phyloP scores from a whole-genome alignment of 2,888 invertebrate species.

The Tillus elongatus region DNA sequence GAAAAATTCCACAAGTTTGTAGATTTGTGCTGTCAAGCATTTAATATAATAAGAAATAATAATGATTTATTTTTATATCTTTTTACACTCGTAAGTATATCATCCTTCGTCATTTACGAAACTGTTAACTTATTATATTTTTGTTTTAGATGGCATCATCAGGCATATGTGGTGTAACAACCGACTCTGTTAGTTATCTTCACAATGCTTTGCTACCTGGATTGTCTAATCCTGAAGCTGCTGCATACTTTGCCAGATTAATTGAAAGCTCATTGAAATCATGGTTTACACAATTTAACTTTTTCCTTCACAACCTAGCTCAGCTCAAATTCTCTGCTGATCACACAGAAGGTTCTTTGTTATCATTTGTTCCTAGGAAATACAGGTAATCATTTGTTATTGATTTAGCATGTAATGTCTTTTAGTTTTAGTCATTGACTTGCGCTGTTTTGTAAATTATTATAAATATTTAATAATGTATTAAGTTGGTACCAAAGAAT shows the following conservation, averaged over 20 bases:
- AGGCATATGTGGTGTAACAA: conserved; percentile 84
- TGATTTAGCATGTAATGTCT: too few relatives aligned
- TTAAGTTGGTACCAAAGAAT: too few relatives aligned
- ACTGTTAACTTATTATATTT: too few relatives aligned
- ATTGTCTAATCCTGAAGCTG: conserved; percentile 88
- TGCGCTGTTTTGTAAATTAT: too few relatives aligned
- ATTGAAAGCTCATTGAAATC: conserved; percentile 91
- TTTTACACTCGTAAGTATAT: conserved; percentile 71
- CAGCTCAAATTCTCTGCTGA: conserved; percentile 88
- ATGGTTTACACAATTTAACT: conserved; percentile 94
- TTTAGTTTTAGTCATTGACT: too few relatives aligned
- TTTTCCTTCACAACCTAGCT: conserved; percentile 94
- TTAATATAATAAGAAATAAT: conserved; percentile 87
- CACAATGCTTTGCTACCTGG: conserved; percentile 82
- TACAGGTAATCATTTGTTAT: conserved; percentile 64
- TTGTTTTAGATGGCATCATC: conserved; percentile 74
- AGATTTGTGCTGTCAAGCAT: conserved; percentile 96
- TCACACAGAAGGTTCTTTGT: conserved; percentile 66
- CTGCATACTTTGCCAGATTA: conserved; percentile 90
- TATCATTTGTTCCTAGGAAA: conserved; percentile 89
- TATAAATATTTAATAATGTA: too few relatives aligned
- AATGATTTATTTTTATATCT: conserved; percentile 84
- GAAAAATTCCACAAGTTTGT: conserved; percentile 95
- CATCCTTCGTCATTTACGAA: too few relatives aligned
- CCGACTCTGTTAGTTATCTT: conserved; percentile 86